Percentiles rank a stretch among this genome's conserved stretches.
Conservation (phyloP, 1,140 invertebrate genomes). For the Trichoplusia ni region DNA sequence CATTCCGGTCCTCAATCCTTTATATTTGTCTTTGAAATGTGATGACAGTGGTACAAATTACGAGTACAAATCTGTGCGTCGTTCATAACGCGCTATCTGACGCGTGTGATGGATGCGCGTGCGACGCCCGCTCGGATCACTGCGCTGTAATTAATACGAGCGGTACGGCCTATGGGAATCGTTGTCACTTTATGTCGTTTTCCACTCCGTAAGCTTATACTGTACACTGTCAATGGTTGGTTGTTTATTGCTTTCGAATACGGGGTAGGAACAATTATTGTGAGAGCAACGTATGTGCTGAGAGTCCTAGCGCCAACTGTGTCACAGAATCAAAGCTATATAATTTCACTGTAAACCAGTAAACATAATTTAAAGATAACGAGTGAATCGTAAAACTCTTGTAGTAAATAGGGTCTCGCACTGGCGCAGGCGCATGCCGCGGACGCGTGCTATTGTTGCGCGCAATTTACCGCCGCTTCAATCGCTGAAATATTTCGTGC, state of each 20-base stretch:
- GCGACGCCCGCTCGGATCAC: conserved; percentile 62
- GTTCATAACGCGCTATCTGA: conserved; percentile 76
- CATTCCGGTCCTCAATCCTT: conserved; percentile 78
- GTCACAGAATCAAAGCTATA: neutral
- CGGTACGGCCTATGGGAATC: conserved; percentile 62
- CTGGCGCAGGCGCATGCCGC: conserved; percentile 35
- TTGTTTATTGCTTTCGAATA: conserved; percentile 45
- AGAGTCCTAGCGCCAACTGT: conserved; percentile 2
- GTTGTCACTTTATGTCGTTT: conserved; percentile 65
- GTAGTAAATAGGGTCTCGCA: conserved; percentile 64
- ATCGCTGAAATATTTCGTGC: conserved; percentile 81
- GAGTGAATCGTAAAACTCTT: conserved; percentile 74
- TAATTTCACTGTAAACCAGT: conserved; percentile 37
- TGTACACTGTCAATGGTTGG: conserved; percentile 55
- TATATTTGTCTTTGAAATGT: conserved; percentile 82
- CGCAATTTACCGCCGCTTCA: conserved; percentile 79
- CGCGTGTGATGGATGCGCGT: conserved; percentile 70
- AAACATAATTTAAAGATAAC: conserved; percentile 74
- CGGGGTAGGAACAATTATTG: conserved; percentile 39
- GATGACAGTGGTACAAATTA: conserved; percentile 81
- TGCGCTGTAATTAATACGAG: conserved; percentile 74
- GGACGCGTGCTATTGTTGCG: conserved; percentile 70
- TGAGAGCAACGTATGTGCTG: conserved; percentile 19
- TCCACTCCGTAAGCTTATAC: conserved; percentile 61
- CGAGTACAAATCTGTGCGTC: conserved; percentile 77